These are phyloP conservation scores for Brenthis hecate DNA, from an alignment of 2,888 invertebrate species.

Conservation along the genomic window DNA sequence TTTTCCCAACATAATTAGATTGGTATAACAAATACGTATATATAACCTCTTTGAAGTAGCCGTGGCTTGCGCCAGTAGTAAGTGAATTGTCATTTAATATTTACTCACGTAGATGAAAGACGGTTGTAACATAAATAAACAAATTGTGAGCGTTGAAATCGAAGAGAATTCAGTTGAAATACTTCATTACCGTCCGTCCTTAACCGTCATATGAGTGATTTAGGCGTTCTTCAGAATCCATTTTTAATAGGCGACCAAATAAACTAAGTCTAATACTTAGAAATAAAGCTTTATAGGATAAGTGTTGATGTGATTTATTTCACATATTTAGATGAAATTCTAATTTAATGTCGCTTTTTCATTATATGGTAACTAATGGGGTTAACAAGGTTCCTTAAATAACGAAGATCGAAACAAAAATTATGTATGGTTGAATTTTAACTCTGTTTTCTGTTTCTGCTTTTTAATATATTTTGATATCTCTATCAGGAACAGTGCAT, in stretches of 20 bases:
- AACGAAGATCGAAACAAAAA: too few species aligned
- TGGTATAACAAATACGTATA: conserved; percentile 74
- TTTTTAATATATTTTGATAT: too few species aligned
- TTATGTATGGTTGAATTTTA: too few species aligned
- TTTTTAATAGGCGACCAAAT: conserved; percentile 4
- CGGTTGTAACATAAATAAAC: conserved; percentile 77
- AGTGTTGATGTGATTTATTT: too few species aligned
- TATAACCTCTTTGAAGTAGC: conserved; percentile 78
- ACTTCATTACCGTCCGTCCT: conserved; percentile 52
- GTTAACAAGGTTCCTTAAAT: too few species aligned
- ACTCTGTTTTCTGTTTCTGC: too few species aligned
- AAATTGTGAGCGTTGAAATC: conserved; percentile 68
- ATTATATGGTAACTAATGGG: too few species aligned
- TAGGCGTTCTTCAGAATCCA: conserved; percentile 32
- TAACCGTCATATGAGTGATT: conserved; percentile 44
- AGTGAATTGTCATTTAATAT: conserved; percentile 64
- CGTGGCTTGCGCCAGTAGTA: conserved; percentile 72
- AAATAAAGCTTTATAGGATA: too few species aligned
- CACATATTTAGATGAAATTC: too few species aligned
- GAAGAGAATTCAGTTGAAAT: conserved; percentile 67
- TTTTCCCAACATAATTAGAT: conserved; percentile 74
- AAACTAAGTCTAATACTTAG: too few species aligned
- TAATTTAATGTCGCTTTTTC: too few species aligned
- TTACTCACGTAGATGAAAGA: conserved; percentile 81
- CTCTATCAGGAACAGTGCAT: too few species aligned